phyloP scores from a whole-genome alignment of 1,140 invertebrate species.

The Acromyrmex echinatior region DNA sequence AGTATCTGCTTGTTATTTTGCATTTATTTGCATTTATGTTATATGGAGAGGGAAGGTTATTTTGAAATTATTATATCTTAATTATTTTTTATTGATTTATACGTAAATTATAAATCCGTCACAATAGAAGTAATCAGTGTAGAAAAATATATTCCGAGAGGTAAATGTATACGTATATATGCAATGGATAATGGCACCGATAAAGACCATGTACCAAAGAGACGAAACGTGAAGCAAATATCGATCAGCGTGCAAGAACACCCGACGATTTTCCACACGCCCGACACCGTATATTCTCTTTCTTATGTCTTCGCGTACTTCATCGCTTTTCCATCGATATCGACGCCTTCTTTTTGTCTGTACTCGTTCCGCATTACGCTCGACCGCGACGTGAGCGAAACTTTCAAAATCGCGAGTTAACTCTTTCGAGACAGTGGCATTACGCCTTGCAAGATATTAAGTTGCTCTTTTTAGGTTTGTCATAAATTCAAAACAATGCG shows the following conservation, averaged over 20 bases:
- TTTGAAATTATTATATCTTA: background rate
- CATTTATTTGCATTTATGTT: background rate
- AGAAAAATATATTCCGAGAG: background rate
- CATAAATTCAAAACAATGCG: conserved; percentile 19
- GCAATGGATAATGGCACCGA: conserved; percentile 39
- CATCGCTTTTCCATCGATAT: conserved; percentile 58
- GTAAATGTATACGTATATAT: background rate
- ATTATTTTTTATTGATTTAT: background rate
- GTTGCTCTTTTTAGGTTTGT: conserved; percentile 36
- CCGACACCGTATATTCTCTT: conserved; percentile 54
- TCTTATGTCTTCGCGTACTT: conserved; percentile 53
- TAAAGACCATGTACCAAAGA: conserved; percentile 34
- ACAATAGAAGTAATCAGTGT: conserved; percentile 7
- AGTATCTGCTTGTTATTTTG: background rate
- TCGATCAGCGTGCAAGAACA: conserved; percentile 47
- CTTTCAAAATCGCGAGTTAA: conserved; percentile 58
- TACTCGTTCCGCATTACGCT: conserved; percentile 1
- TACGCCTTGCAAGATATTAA: conserved; percentile 22
- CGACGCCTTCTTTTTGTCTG: background rate
- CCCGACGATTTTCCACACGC: conserved; percentile 53
- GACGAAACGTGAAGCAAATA: conserved; percentile 57
- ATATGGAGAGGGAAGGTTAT: background rate
- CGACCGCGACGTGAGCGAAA: conserved; percentile 35
- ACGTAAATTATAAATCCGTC: conserved; percentile 1
- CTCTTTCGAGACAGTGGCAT: conserved; percentile 46